phyloP scores from a whole-genome alignment of 92 coral and sea anemone genomes.

The Porites cylindrica region DNA sequence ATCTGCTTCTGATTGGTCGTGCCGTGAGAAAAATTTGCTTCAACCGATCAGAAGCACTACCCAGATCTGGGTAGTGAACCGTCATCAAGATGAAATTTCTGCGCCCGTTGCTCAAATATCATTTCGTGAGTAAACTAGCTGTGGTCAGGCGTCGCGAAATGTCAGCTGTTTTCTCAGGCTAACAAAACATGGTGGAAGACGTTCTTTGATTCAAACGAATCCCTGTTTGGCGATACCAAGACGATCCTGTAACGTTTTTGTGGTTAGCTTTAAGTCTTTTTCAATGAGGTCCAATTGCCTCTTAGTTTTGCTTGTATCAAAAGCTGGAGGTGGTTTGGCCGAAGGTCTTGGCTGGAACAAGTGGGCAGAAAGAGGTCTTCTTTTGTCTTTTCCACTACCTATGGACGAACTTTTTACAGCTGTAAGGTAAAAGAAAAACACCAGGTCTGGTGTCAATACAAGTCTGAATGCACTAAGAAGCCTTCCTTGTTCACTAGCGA shows the following conservation, averaged over 20 bases:
- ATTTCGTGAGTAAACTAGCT: too few relatives aligned
- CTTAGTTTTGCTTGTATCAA: conserved; percentile 49
- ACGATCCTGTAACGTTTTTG: conserved; percentile 79
- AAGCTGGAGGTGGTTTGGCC: conserved; percentile 53
- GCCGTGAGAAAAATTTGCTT: too few relatives aligned
- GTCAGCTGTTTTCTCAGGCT: background rate
- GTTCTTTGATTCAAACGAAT: conserved; percentile 55
- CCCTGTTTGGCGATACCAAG: conserved; percentile 84
- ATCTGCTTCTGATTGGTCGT: too few relatives aligned
- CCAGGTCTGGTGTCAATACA: background rate
- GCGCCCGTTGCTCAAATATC: too few relatives aligned
- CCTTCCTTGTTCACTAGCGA: too few relatives aligned
- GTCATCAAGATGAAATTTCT: too few relatives aligned
- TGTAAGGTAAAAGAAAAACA: background rate
- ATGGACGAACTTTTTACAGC: conserved; percentile 25
- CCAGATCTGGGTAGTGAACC: too few relatives aligned
- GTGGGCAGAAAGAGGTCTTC: conserved; percentile 66
- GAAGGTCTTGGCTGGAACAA: conserved; percentile 40
- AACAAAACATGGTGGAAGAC: background rate
- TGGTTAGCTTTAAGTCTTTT: conserved; percentile 76
- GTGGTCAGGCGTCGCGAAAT: too few relatives aligned
- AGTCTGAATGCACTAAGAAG: background rate
- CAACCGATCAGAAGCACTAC: too few relatives aligned
- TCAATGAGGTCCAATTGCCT: conserved; percentile 77
- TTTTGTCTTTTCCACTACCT: background rate